phyloP scores from a whole-genome alignment of 2,888 invertebrate species.

The Agapostemon virescens region DNA sequence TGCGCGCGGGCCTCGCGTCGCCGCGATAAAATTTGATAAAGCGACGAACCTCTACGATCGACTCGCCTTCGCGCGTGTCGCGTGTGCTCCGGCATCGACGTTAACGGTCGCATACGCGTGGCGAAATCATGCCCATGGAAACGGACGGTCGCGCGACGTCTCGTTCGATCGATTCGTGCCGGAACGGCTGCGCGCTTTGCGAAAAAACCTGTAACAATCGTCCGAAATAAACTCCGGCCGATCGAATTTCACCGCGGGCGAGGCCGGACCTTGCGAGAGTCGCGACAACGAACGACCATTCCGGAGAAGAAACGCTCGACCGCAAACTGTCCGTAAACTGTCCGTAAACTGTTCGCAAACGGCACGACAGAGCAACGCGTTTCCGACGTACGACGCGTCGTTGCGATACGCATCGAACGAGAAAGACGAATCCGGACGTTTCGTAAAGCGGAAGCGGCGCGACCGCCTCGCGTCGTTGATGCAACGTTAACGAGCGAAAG shows the following conservation, averaged over 20 bases:
- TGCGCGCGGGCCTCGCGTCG: constrained; percentile 38
- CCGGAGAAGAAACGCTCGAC: too few relatives aligned
- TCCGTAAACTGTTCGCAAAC: too few relatives aligned
- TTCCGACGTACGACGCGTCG: too few relatives aligned
- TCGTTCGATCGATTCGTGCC: constrained; percentile 1
- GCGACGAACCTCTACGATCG: background rate
- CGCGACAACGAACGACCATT: too few relatives aligned
- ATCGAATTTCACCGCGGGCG: background rate
- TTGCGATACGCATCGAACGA: too few relatives aligned
- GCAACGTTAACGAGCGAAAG: too few relatives aligned
- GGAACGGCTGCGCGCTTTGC: background rate
- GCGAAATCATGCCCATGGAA: constrained; percentile 29
- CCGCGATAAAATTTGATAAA: constrained; percentile 50
- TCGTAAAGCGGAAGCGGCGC: too few relatives aligned
- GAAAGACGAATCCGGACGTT: too few relatives aligned
- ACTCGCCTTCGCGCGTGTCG: constrained; percentile 2
- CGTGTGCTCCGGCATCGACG: constrained; percentile 36
- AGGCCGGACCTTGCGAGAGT: background rate
- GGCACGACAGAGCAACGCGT: too few relatives aligned
- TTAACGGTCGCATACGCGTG: constrained; percentile 39
- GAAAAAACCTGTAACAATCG: background rate
- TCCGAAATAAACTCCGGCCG: background rate
- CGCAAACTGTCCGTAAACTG: too few relatives aligned
- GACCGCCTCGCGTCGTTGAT: background rate
- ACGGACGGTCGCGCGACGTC: background rate